phyloP scores from a whole-genome alignment of 2,797 vertebrate species.

The Paedocypris micromegethes region DNA sequence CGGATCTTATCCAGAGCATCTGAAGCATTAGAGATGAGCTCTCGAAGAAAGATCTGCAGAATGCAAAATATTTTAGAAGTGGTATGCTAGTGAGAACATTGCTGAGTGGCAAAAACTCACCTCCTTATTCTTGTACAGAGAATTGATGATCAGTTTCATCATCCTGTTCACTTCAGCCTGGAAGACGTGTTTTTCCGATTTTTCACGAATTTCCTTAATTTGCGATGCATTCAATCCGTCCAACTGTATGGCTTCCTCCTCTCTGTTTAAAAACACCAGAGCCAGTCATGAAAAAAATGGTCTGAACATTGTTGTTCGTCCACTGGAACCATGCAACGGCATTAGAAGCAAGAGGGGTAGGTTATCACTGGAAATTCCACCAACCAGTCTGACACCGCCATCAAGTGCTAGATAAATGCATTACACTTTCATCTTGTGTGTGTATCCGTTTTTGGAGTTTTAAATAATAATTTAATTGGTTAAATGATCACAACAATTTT shows the following conservation, averaged over 20 bases:
- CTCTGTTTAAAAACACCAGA: constrained; percentile 63
- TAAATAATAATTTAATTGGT: too few species aligned
- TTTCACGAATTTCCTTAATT: constrained; percentile 93
- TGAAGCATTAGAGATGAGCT: constrained; percentile 97
- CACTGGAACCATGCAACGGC: too few species aligned
- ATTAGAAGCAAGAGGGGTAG: too few species aligned
- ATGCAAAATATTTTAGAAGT: background rate
- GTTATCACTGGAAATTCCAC: too few species aligned
- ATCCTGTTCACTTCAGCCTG: constrained; percentile 98
- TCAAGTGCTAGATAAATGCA: too few species aligned
- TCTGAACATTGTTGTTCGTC: too few species aligned
- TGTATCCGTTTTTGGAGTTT: too few species aligned
- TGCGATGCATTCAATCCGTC: constrained; percentile 96
- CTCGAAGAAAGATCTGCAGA: constrained; percentile 91
- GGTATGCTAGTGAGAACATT: background rate
- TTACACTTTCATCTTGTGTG: too few species aligned
- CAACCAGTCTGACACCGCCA: too few species aligned
- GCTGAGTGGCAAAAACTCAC: constrained; percentile 59
- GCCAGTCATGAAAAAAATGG: background rate
- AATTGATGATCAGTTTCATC: constrained; percentile 99
- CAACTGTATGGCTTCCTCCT: constrained; percentile 94
- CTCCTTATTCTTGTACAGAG: constrained; percentile 98
- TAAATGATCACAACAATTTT: too few species aligned
- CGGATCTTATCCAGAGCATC: constrained; percentile 98
- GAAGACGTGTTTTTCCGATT: constrained; percentile 93